Evolutionary conservation across 2,113 vertebrate species (phyloP).

Genomic region (Xiphorhynchus elegans): DNA sequence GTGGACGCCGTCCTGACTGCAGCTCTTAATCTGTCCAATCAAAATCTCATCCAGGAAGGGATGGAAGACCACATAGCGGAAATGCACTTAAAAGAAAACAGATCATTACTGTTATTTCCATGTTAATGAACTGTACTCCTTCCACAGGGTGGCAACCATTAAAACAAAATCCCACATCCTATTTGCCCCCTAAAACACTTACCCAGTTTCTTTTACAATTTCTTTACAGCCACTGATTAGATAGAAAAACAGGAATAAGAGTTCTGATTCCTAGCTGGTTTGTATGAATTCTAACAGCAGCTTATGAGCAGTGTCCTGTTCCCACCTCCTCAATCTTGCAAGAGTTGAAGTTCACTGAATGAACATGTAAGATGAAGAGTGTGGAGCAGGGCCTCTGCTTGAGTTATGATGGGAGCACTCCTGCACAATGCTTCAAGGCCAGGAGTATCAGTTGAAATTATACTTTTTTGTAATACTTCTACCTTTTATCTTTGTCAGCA

Average conservation of each 20-base stretch:
- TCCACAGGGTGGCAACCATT: slow-evolving; percentile 10
- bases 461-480: background rate
- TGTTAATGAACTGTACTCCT: background rate
- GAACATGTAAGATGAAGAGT: background rate
- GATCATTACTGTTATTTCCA: background rate
- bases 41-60: slow-evolving; percentile 96
- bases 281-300: background rate
- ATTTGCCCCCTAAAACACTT: background rate
- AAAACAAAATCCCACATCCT: background rate
- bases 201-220: background rate
- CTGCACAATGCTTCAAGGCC: background rate
- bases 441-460: background rate
- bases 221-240: background rate
- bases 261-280: background rate
- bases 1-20: slow-evolving; percentile 93
- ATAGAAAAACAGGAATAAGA: background rate
- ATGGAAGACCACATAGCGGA: slow-evolving; percentile 94
- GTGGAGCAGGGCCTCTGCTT: background rate
- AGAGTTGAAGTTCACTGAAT: background rate
- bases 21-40: slow-evolving; percentile 93
- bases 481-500: background rate
- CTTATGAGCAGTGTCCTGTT: background rate
- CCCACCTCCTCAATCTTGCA: background rate
- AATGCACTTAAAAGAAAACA: slow-evolving; percentile 82
- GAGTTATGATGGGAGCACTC: background rate